These are phyloP conservation scores for Acromyrmex heyeri DNA, from an alignment of 1,140 invertebrate species.

Conservation along the genomic window DNA sequence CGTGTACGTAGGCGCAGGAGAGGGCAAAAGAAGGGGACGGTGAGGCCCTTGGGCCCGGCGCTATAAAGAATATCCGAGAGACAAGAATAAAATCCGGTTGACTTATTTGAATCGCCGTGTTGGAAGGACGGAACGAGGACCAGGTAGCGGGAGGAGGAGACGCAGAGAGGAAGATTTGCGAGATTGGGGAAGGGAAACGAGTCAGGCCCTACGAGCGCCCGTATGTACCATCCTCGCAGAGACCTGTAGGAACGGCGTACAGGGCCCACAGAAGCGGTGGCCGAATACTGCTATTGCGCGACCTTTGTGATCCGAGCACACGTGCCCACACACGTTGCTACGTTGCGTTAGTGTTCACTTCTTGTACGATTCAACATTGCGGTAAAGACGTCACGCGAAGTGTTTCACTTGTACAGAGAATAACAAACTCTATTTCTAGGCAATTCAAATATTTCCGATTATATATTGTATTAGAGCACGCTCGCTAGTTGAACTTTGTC, in stretches of 20 bases:
- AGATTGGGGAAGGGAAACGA: slow-evolving; percentile 37
- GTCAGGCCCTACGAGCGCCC: slow-evolving; percentile 16
- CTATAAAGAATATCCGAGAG: slow-evolving; percentile 83
- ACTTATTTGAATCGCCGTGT: slow-evolving; percentile 82
- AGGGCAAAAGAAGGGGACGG: slow-evolving; percentile 20
- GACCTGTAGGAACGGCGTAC: slow-evolving; percentile 44
- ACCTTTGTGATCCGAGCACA: slow-evolving; percentile 81
- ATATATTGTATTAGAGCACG: not conserved
- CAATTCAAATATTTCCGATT: not conserved
- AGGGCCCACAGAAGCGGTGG: slow-evolving; percentile 73
- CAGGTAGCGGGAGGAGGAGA: slow-evolving; percentile 23
- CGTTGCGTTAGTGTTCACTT: slow-evolving; percentile 11
- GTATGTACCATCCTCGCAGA: slow-evolving; percentile 56
- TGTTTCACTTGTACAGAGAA: slow-evolving; percentile 2
- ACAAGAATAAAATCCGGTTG: slow-evolving; percentile 84
- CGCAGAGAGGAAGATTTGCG: slow-evolving; percentile 46
- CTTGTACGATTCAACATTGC: not conserved
- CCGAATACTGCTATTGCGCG: slow-evolving; percentile 80
- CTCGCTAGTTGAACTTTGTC: slow-evolving; percentile 16
- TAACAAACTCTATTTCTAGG: not conserved
- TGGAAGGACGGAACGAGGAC: slow-evolving; percentile 58
- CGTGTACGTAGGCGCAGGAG: slow-evolving; percentile 45
- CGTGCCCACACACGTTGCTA: slow-evolving; percentile 79
- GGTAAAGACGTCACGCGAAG: slow-evolving; percentile 44
- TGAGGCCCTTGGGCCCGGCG: slow-evolving; percentile 58